These are phyloP conservation scores for Anastatus disparis DNA, from an alignment of 1,140 invertebrate species.

Conservation along the genomic window DNA sequence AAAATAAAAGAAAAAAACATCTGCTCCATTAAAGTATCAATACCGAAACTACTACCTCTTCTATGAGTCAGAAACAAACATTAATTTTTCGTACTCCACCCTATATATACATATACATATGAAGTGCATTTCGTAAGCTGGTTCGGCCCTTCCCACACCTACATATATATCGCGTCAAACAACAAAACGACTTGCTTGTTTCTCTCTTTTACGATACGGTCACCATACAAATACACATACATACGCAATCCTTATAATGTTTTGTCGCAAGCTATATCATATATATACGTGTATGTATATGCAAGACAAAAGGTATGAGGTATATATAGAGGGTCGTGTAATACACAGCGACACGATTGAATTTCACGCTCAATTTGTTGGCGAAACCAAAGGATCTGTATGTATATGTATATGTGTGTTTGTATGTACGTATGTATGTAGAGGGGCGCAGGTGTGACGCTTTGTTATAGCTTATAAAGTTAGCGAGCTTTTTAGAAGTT, in stretches of 20 bases:
- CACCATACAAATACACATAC: too few species aligned
- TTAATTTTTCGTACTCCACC: slow-evolving; percentile 21
- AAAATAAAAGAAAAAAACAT: background rate
- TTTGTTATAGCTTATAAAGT: too few species aligned
- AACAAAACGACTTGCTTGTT: too few species aligned
- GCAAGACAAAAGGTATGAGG: slow-evolving; percentile 2
- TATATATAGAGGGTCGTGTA: background rate
- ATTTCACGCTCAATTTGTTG: slow-evolving; percentile 52
- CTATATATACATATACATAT: too few species aligned
- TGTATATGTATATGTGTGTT: too few species aligned
- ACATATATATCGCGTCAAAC: slow-evolving; percentile 1
- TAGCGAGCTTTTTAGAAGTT: too few species aligned
- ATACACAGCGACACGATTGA: slow-evolving; percentile 44
- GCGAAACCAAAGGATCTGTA: background rate
- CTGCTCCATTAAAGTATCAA: too few species aligned
- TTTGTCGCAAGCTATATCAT: background rate
- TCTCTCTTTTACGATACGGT: too few species aligned
- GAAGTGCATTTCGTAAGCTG: background rate
- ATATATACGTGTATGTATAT: background rate
- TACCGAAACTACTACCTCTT: too few species aligned
- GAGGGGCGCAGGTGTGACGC: slow-evolving; percentile 11
- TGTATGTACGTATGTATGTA: background rate
- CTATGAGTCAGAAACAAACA: background rate
- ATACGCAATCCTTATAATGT: too few species aligned
- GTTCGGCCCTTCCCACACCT: slow-evolving; percentile 16